Evolutionary conservation across 2,797 vertebrate genomes (phyloP), one percentile per base, ranked within the genome.

Genomic region (Darevskia nairensis): DNA sequence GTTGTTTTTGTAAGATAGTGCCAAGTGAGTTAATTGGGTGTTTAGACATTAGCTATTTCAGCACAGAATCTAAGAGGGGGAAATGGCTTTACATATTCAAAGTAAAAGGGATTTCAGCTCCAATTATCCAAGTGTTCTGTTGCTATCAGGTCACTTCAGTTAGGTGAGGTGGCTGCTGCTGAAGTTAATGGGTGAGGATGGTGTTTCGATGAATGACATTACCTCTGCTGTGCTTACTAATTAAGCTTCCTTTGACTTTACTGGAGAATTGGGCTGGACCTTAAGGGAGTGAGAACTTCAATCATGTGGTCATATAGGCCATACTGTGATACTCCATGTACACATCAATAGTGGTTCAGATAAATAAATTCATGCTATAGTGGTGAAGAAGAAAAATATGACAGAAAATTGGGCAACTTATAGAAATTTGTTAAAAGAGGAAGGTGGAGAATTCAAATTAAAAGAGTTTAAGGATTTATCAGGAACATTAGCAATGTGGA

Each of bases 191-290:
- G 68, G 15, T 27, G 27, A 29, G 55, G 68, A 80, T 64, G n/a
- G n/a, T 64, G 76, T 80, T 85, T 85, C 50, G 17, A 74, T 75
- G 23, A 17, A 71, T 64, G 71, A 41, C 69, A 75, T 75, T 46
- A 81, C 77, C 29, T 80, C 77, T 89, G 66, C 82, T 85, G 82
- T 17, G 21, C 9, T 80, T 80, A 66, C 82, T 85, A 85, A 89
- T 84, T 80, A 75, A 88, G 8, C 61, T 29, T 68, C 13, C 39
- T 80, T 80, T 66, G 29, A 80, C 68, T 85, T 84, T 9, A 44
- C 69, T 85, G 69, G 59, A 85, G 35, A 89, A 80, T n/a, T 55
- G 41, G 59, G 25, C 9, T 80, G 66, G 39, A 19, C 39, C 68
- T 80, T 23, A 50, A 64, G 39, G 35, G 88, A 87, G 35, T 61